A percentile compares a stretch with the other conserved stretches of the same genome.
These are phyloP conservation scores for Liodrosophila aerea DNA, from an alignment of 2,888 invertebrate species.

Conservation along the genomic window DNA sequence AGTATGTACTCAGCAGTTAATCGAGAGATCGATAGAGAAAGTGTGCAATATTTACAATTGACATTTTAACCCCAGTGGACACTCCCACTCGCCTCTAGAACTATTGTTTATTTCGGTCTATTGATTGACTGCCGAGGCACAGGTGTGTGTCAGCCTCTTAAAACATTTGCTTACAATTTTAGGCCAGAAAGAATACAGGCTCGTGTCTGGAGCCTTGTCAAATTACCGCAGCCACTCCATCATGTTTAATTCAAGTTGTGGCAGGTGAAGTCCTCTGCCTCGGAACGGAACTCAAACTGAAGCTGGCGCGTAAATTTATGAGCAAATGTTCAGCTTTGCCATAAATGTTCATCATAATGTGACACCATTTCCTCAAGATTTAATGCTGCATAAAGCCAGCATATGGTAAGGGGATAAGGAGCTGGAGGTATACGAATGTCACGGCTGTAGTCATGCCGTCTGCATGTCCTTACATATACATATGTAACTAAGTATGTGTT, in stretches of 20 bases:
- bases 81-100: no score
- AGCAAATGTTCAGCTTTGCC: conserved; percentile 61
- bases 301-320: conserved; percentile 62
- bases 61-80: no score
- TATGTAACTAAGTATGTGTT: conserved; percentile 8
- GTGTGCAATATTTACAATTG: no score
- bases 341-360: conserved; percentile 76
- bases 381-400: conserved; percentile 63
- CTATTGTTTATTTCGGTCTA: conserved; percentile 23
- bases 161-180: conserved; percentile 23
- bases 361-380: conserved; percentile 75
- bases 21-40: no score
- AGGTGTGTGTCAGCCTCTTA: conserved; percentile 20
- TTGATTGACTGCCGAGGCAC: conserved; percentile 34
- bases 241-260: conserved; percentile 57
- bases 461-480: background rate
- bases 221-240: conserved; percentile 70
- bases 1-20: no score
- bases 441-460: conserved; percentile 13
- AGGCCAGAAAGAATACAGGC: background rate
- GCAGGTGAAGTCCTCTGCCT: conserved; percentile 12
- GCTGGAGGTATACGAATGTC: conserved; percentile 1
- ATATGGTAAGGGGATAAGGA: conserved; percentile 11
- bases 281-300: background rate
- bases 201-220: conserved; percentile 57